Conservation (phyloP, 1,140 invertebrate species). For the Bombyx mandarina region DNA sequence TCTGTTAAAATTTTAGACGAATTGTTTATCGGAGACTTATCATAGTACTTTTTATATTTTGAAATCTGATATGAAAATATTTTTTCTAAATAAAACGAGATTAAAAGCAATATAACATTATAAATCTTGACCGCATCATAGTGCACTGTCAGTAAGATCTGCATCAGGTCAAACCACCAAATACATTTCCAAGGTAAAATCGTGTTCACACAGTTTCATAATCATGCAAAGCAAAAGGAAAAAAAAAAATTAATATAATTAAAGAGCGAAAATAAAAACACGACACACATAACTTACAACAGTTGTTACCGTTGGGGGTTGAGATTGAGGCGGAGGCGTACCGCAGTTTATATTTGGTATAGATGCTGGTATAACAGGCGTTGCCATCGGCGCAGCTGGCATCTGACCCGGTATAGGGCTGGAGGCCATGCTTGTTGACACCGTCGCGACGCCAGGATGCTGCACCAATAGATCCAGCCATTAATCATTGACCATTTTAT, state of each 20-base stretch:
- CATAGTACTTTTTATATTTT: no score
- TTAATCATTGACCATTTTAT: background rate
- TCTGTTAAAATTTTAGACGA: conserved; percentile 17
- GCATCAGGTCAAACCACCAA: no score
- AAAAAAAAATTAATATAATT: no score
- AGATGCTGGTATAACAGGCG: conserved; percentile 30
- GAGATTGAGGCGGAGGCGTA: conserved; percentile 9
- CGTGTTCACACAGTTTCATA: no score
- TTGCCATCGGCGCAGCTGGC: conserved; percentile 27
- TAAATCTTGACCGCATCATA: no score
- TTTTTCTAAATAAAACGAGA: no score
- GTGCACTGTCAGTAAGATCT: no score
- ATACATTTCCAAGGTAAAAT: no score
- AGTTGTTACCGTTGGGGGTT: conserved; percentile 36
- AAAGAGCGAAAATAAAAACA: no score
- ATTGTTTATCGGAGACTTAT: background rate
- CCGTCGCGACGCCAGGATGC: conserved; percentile 48
- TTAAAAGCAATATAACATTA: no score
- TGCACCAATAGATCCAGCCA: conserved; percentile 12
- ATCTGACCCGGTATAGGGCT: conserved; percentile 35
- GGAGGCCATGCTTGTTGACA: conserved; percentile 44
- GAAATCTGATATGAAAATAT: no score
- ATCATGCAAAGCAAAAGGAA: no score
- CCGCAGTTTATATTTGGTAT: conserved; percentile 16
- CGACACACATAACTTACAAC: conserved; percentile 15